Base-by-base conservation (phyloP, 1,140 invertebrate species). In the Euura lappo region DNA sequence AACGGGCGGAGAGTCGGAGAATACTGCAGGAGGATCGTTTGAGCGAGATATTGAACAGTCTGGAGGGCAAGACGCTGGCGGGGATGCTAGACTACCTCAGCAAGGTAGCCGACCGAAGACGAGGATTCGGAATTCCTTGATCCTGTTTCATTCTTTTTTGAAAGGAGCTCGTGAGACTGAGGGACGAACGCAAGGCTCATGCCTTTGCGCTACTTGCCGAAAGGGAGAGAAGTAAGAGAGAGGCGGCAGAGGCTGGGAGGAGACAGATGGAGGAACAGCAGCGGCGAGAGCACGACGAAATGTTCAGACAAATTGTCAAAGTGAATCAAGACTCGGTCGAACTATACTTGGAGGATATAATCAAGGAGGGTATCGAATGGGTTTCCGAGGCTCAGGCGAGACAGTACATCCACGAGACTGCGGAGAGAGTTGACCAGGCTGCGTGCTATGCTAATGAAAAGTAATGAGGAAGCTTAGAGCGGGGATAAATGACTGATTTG, bases 101-200 rank as follows among this genome's bases (percentile, higher is more conserved):
- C 82, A 94, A 86, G 71, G 85, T 85, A 75, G 70, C 60, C 13
- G 44, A 60, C n/a, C 13, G 51, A 60, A 60, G 13, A n/a, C 3
- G 51, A 60, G 28, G 28, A 28, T 28, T 28, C 28, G 28, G 28
- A 28, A 28, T 28, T 28, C 28, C 28, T 28, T 28, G 51, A 28
- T 60, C 3, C 3, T 11, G 68, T 71, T 43, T 51, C 76, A 73
- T 72, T 65, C 45, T 75, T 70, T 51, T 65, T 66, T 28, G 0
- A 13, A 70, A 95, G 85, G 93, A 95, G 85, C 82, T 95, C 69
- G 83, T 91, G 68, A 88, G 93, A 75, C 85, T 95, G 7, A 88
- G 93, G 72, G 93, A 94, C 74, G 94, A 95, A 85, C 86, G 93
- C 13, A 88, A 89, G 71, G 91, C 92, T 13, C 93, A 95, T 77